These are phyloP conservation scores for Equus przewalskii DNA, from an alignment of 2,113 vertebrate genomes.

Conservation along the genomic window DNA sequence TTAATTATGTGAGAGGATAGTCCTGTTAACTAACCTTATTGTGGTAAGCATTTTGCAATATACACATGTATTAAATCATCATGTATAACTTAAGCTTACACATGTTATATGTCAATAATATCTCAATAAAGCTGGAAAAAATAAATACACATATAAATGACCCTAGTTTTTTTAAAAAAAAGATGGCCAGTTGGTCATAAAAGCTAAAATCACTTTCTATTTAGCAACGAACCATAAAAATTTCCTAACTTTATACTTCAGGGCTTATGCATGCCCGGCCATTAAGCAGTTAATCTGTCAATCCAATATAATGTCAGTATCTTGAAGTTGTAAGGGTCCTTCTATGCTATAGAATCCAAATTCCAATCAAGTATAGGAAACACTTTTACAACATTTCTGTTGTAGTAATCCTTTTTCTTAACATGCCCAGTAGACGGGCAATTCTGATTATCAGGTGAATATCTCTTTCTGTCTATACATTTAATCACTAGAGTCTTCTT, in stretches of 20 bases:
- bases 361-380: background rate
- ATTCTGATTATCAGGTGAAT: slow-evolving; percentile 2
- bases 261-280: background rate
- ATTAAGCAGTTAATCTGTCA: background rate
- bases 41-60: background rate
- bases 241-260: background rate
- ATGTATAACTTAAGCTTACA: background rate
- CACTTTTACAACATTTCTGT: background rate
- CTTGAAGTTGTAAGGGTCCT: background rate
- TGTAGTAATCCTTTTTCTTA: background rate
- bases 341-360: background rate
- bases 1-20: background rate
- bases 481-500: background rate
- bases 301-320: slow-evolving; percentile 9
- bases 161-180: background rate
- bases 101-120: background rate
- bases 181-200: background rate
- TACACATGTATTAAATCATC: background rate
- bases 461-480: background rate
- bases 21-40: background rate
- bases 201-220: background rate
- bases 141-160: background rate
- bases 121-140: background rate
- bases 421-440: background rate
- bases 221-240: background rate